Conservation (phyloP, 2,797 vertebrate species). For the Enteromius radiatus region DNA sequence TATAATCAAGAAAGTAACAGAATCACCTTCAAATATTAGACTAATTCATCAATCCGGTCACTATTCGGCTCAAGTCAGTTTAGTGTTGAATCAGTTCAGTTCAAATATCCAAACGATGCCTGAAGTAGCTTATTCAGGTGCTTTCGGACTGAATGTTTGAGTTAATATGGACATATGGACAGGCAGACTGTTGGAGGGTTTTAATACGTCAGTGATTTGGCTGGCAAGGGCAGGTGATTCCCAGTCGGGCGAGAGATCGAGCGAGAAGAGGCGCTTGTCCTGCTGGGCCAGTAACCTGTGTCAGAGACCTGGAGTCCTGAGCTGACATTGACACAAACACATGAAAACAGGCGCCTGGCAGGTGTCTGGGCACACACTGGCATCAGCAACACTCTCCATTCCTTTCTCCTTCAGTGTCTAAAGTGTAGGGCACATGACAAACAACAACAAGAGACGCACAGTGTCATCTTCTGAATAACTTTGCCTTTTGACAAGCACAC, state of each 20-base stretch:
- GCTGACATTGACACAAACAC: slow-evolving; percentile 49
- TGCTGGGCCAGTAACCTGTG: slow-evolving; percentile 58
- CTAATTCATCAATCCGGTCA: neutral
- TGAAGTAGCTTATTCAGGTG: slow-evolving; percentile 34
- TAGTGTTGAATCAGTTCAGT: neutral
- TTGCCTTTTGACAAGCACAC: slow-evolving; percentile 33
- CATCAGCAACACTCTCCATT: slow-evolving; percentile 55
- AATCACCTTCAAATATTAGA: neutral
- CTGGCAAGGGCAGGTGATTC: slow-evolving; percentile 64
- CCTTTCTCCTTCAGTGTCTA: slow-evolving; percentile 55
- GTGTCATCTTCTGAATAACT: slow-evolving; percentile 5
- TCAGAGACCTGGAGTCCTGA: slow-evolving; percentile 58
- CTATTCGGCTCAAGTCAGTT: neutral
- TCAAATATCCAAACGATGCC: slow-evolving; percentile 31
- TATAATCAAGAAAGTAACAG: neutral
- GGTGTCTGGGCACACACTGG: slow-evolving; percentile 52
- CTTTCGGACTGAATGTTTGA: slow-evolving; percentile 46
- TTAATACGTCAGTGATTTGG: slow-evolving; percentile 65
- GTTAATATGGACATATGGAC: slow-evolving; percentile 66
- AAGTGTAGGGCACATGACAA: slow-evolving; percentile 45
- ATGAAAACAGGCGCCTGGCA: slow-evolving; percentile 44
- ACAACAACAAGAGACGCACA: slow-evolving; percentile 22
- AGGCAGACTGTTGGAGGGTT: slow-evolving; percentile 63
- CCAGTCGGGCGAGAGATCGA: slow-evolving; percentile 63
- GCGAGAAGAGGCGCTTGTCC: slow-evolving; percentile 47